Evolutionary conservation across 2,888 invertebrate species (phyloP).

Genomic region (Ecliptopera silaceata): DNA sequence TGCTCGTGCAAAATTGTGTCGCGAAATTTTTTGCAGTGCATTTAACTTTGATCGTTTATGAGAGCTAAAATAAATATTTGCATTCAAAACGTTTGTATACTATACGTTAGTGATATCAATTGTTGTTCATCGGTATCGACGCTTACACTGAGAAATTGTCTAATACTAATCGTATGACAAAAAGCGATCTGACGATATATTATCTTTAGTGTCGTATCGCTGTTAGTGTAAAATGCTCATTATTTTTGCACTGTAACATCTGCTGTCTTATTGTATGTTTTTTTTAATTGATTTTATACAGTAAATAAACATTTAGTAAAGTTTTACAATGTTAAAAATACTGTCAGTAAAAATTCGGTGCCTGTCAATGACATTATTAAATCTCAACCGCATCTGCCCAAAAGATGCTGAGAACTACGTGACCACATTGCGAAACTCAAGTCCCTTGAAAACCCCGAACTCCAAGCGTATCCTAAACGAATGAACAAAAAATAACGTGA

Average conservation of each 20-base stretch:
- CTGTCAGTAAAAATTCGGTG: constrained; percentile 40
- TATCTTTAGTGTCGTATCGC: too few species aligned
- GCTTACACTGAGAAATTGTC: too few species aligned
- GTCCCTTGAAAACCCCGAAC: constrained; percentile 63
- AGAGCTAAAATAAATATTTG: neutral
- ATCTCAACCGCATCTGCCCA: constrained; percentile 73
- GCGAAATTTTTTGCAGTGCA: neutral
- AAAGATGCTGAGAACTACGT: constrained; percentile 76
- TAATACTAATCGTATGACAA: too few species aligned
- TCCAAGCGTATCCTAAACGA: constrained; percentile 62
- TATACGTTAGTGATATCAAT: too few species aligned
- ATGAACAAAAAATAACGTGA: constrained; percentile 69
- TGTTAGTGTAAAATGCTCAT: too few species aligned
- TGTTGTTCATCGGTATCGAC: too few species aligned
- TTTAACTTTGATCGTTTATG: neutral
- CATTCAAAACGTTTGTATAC: too few species aligned
- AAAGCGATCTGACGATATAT: too few species aligned
- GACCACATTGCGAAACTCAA: constrained; percentile 70
- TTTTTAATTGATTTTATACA: too few species aligned
- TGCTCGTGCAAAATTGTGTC: neutral
- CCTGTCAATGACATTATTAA: constrained; percentile 70
- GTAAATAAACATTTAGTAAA: too few species aligned
- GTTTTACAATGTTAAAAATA: neutral
- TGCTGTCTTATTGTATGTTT: too few species aligned
- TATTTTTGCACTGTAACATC: too few species aligned